These are phyloP conservation scores for Jacana jacana DNA, from an alignment of 2,113 vertebrate species.

Conservation along the genomic window DNA sequence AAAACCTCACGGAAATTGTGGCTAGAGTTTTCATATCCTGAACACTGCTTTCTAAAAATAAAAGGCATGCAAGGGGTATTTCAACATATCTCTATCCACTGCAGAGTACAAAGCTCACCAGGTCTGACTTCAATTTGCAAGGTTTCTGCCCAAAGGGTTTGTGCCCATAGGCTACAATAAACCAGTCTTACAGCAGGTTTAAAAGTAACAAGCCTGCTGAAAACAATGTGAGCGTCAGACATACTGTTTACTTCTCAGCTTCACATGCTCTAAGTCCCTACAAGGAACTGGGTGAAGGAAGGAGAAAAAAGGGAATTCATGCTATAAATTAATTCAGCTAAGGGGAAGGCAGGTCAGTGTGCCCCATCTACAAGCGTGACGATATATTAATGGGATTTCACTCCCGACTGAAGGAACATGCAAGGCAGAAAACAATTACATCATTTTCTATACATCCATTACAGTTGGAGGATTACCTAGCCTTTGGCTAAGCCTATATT, in stretches of 20 bases:
- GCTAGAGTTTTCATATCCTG: neutral
- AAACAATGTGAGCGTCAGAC: neutral
- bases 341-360: neutral
- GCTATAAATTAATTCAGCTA: neutral
- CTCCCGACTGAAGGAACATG: neutral
- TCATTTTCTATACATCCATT: neutral
- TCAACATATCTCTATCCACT: neutral
- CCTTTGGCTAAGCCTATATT: neutral
- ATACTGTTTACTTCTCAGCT: neutral
- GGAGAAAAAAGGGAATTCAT: neutral
- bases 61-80: neutral
- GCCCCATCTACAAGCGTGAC: neutral
- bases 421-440: neutral
- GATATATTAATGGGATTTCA: neutral
- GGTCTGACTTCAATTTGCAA: neutral
- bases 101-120: neutral
- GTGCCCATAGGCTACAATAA: neutral
- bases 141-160: neutral
- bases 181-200: neutral
- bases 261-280: neutral
- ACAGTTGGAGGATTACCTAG: neutral
- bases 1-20: neutral
- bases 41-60: conserved; percentile 9
- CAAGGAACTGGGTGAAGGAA: neutral
- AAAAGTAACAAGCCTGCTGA: neutral